Base-by-base conservation (phyloP, 2,888 invertebrate genomes). In the Corythucha ciliata region DNA sequence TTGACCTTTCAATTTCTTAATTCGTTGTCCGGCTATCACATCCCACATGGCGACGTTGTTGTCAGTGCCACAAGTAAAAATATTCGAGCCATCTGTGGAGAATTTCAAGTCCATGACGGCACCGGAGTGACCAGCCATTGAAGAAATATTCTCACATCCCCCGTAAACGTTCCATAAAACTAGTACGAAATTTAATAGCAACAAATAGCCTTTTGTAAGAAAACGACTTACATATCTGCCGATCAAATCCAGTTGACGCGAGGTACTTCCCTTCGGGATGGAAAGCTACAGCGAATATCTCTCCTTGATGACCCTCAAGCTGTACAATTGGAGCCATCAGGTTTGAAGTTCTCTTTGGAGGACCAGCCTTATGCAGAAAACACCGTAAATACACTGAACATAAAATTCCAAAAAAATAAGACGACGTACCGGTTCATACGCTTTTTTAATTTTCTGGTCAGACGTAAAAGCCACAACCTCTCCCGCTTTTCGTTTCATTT, bases 151-250 rank as follows among this genome's bases (percentile, higher is more conserved):
- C 64, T 97, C 94, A 70, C 98, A 98, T 66, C 98, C 94, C 0
- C 92, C 97, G 65, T 92, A 94, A 1, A 94, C 92, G 67, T 85
- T 89, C 98, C 98, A 98, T 58, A 98, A 71, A 68, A 80, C 87
- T 87, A 66, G 49, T 74, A 72, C n/a, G n/a, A n/a, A n/a, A n/a
- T n/a, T n/a, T n/a, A n/a, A n/a, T n/a, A n/a, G n/a, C n/a, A n/a
- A n/a, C 10, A 21, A 44, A 50, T n/a, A n/a, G 24, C 5, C 10
- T 27, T 47, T 12, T 7, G 2, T 6, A 5, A 18, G 12, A 36
- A 45, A 10, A 18, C 20, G 54, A 75, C 85, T 77, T 75, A 93
- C 93, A 89, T 63, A 98, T 90, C 70, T 88, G 85, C 65, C 94
- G 73, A 65, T 99, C 98, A 68, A 90, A 93, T 6, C 98, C 98